Evolutionary conservation across 2,888 invertebrate genomes (phyloP).

Genomic region (Napeogenes inachia): DNA sequence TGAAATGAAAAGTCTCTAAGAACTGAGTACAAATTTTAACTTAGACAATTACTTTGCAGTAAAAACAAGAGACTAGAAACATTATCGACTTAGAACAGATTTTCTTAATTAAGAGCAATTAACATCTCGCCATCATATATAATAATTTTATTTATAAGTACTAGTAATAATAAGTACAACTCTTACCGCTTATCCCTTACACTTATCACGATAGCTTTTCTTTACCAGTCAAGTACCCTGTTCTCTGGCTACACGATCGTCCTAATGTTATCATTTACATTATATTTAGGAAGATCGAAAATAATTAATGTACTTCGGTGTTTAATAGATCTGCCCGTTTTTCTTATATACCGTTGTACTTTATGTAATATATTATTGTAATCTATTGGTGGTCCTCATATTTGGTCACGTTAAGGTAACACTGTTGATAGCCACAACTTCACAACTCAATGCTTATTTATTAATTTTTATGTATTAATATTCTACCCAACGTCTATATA

Average conservation of each 20-base stretch:
- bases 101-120: neutral
- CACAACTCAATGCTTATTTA: no score
- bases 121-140: neutral
- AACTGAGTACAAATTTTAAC: no score
- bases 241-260: slow-evolving; percentile 24
- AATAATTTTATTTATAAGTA: neutral
- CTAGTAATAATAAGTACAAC: slow-evolving; percentile 9
- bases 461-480: no score
- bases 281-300: no score
- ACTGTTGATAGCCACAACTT: no score
- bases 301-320: no score
- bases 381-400: neutral
- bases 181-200: neutral
- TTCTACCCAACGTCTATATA: no score
- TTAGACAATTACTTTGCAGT: neutral
- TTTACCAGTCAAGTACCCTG: slow-evolving; percentile 25
- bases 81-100: neutral
- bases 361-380: neutral
- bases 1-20: no score
- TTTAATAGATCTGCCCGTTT: no score
- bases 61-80: neutral
- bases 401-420: neutral
- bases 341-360: no score
- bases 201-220: slow-evolving; percentile 9
- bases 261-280: slow-evolving; percentile 18